Evolutionary conservation across 2,113 vertebrate species (phyloP).

Genomic region (Tinamus guttatus): DNA sequence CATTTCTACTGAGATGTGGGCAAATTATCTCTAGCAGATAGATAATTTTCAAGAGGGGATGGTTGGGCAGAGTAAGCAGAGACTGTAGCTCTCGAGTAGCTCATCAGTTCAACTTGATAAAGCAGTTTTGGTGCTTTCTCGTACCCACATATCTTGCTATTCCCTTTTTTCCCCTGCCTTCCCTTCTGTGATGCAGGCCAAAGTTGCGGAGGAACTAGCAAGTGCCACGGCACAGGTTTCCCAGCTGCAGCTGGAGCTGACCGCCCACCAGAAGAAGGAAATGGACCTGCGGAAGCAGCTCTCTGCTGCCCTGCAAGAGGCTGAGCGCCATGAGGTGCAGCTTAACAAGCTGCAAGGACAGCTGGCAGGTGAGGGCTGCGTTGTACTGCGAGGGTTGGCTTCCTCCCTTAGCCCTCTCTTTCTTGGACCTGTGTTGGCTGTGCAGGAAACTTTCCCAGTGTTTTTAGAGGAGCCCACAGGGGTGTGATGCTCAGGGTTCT

Average conservation of each 20-base stretch:
- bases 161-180: not conserved
- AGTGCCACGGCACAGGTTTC: conserved; percentile 85
- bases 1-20: too few species aligned
- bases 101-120: not conserved
- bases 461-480: not conserved
- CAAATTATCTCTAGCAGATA: not conserved
- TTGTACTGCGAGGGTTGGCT: not conserved
- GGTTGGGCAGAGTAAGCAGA: not conserved
- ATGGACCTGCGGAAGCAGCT: conserved; percentile 85
- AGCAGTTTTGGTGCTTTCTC: not conserved
- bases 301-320: conserved; percentile 79
- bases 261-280: conserved; percentile 87
- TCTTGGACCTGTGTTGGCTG: not conserved
- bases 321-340: conserved; percentile 73
- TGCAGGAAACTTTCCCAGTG: not conserved
- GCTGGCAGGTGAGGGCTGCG: conserved; percentile 79
- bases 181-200: conserved; percentile 76
- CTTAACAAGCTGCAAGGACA: conserved; percentile 80
- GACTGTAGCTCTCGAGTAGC: not conserved
- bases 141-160: fast-evolving
- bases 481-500: not conserved
- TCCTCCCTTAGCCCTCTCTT: not conserved
- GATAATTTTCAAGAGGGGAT: not conserved
- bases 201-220: conserved; percentile 89
- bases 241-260: conserved; percentile 89